phyloP scores from a whole-genome alignment of 2,888 invertebrate species.

The Ornithoptera alexandrae region DNA sequence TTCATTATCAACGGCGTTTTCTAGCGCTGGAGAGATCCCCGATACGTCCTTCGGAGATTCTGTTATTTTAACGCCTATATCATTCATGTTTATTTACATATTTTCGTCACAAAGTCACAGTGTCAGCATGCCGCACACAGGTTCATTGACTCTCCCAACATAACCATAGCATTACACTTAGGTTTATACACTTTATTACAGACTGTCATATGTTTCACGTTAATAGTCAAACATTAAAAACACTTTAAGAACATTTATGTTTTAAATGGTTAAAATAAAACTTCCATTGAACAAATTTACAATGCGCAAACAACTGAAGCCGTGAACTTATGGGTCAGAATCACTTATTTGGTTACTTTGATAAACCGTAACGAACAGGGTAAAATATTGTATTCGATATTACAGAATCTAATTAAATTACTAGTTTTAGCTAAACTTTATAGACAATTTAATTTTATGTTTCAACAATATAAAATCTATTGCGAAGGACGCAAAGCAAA shows the following conservation, averaged over 20 bases:
- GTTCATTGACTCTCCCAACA: conserved; percentile 67
- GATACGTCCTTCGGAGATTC: conserved; percentile 65
- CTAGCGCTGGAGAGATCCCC: conserved; percentile 52
- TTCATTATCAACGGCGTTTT: conserved; percentile 54
- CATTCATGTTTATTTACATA: conserved; percentile 80
- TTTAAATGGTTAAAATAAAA: conserved; percentile 56
- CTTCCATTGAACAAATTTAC: conserved; percentile 64
- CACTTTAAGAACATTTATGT: conserved; percentile 41
- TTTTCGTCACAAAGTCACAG: conserved; percentile 69
- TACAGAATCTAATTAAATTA: conserved; percentile 8
- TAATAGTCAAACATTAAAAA: conserved; percentile 25
- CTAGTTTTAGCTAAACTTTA: conserved; percentile 11
- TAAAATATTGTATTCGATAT: conserved; percentile 33
- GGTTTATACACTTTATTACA: conserved; percentile 31
- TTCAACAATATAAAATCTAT: conserved; percentile 30
- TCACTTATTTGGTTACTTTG: conserved; percentile 47
- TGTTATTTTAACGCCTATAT: conserved; percentile 72
- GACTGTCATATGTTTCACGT: conserved; percentile 30
- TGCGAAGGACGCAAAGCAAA: conserved; percentile 64
- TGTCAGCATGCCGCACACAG: conserved; percentile 67
- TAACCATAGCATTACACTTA: conserved; percentile 45
- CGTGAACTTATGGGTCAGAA: conserved; percentile 67
- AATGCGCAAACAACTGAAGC: conserved; percentile 63
- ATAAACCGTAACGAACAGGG: conserved; percentile 35
- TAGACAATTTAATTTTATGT: conserved; percentile 29